Evolutionary conservation across 2,797 vertebrate genomes (phyloP).

Genomic region (Pogoniulus pusillus): DNA sequence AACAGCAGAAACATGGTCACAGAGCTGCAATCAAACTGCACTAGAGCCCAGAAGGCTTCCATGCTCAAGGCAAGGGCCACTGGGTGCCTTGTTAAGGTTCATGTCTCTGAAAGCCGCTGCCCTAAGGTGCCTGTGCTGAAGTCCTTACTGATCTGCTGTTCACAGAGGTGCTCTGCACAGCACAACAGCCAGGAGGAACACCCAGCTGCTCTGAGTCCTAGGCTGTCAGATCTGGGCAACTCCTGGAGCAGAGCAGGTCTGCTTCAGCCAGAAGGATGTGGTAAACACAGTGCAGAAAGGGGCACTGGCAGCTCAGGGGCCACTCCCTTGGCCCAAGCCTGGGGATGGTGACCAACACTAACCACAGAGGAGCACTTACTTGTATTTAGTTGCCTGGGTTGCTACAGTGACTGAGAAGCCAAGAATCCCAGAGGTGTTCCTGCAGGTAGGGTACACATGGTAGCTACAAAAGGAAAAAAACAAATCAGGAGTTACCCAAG

Average conservation of each 20-base stretch:
- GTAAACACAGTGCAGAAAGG: rapidly evolving
- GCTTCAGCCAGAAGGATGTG: not conserved
- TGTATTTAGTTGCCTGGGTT: constrained; percentile 94
- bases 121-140: not conserved
- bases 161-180: not conserved
- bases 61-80: too few relatives aligned
- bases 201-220: rapidly evolving
- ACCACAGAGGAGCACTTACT: constrained; percentile 73
- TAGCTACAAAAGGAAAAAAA: constrained; percentile 75
- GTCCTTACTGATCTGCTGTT: not conserved
- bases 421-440: constrained; percentile 94
- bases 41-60: rapidly evolving
- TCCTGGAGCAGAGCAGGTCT: rapidly evolving
- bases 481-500: not conserved
- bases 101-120: not conserved
- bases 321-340: not conserved
- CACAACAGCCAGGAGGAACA: not conserved
- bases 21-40: not conserved
- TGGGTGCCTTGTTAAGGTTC: too few relatives aligned
- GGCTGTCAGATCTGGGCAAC: not conserved
- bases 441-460: constrained; percentile 91
- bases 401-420: constrained; percentile 95
- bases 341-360: not conserved
- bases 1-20: rapidly evolving
- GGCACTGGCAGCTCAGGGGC: too few relatives aligned